Percentiles rank a stretch among this genome's conserved stretches.
phyloP scores from a whole-genome alignment of 2,113 vertebrate genomes.

The Pachyramphus minor region DNA sequence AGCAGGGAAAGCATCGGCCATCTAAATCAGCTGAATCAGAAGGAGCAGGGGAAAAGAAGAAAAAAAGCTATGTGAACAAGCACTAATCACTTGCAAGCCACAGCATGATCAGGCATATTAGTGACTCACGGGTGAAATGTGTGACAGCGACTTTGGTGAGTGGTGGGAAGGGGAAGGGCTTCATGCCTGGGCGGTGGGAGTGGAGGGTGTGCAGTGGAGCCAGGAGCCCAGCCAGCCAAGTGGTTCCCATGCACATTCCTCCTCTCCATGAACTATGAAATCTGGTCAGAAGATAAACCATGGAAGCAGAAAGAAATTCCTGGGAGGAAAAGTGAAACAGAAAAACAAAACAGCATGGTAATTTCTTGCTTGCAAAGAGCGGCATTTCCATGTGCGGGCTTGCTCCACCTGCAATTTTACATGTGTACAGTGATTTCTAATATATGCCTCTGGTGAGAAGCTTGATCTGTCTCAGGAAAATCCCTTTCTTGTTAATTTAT shows the following conservation, averaged over 20 bases:
- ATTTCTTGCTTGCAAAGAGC: conserved; percentile 12
- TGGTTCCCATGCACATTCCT: conserved; percentile 21
- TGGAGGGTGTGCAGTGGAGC: accelerated
- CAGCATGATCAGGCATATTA: background rate
- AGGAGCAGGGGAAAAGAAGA: background rate
- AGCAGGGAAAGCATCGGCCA: background rate
- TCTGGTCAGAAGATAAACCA: background rate
- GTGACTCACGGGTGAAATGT: conserved; percentile 21
- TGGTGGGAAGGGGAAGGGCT: background rate
- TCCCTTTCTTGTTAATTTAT: conserved; percentile 41
- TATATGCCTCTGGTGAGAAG: conserved; percentile 30
- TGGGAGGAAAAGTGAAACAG: background rate
- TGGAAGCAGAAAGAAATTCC: conserved; percentile 40
- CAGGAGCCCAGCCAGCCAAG: background rate
- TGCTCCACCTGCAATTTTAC: conserved; percentile 36
- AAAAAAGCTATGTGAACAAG: background rate
- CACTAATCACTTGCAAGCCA: background rate
- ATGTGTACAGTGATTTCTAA: background rate
- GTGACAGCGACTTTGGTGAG: background rate
- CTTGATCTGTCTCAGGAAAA: conserved; percentile 50
- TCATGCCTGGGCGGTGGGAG: background rate
- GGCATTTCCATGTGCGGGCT: background rate
- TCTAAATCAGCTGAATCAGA: conserved; percentile 51
- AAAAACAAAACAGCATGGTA: background rate
- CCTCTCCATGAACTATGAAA: background rate